Evolutionary conservation across 2,113 vertebrate species (phyloP), one percentile per base, ranked within the genome.

Genomic region (Bucco capensis): DNA sequence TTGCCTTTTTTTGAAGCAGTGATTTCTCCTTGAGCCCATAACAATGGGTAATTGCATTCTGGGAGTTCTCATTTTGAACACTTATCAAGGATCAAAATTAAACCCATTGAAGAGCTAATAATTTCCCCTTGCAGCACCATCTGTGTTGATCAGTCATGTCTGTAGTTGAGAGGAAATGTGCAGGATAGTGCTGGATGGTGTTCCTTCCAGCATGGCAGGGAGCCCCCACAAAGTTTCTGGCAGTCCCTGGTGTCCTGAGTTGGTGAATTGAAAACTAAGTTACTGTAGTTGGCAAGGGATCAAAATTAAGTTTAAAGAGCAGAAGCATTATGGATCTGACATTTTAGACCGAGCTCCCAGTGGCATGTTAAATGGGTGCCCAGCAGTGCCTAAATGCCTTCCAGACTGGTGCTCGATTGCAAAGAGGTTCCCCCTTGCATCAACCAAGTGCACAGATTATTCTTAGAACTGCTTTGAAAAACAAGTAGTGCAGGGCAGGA

Each of bases 51-150:
- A 84, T 83, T 92, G 64, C 74, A 35, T 88, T 81, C 79, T 86
- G 69, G 37, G 77, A 72, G 25, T 65, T 83, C 77, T 93, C 81
- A 83, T 90, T 95, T 94, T 89, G 89, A 95, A 77, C 84, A 72
- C 44, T 94, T 93, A 67, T 17, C 90, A 84, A 94, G 66, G 81
- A 85, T 88, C 79, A 83, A 85, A 96, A 94, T 97, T 88, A 92
- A 96, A 86, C 53, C 65, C 4, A 23, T 25, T 90, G 75, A 94
- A 83, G 78, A 92, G 86, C 75, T 94, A 90, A 94, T 94, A 94
- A 89, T 86, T 86, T 95, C 74, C 79, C 76, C 42, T 88, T 93
- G 77, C 2, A 19, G 70, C 69, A 91, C 95, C 95, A 93, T 96
- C 91, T 95, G 84, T 87, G 93, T 93, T 86, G 82, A 95, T 95